Conservation (phyloP, 2,888 invertebrate genomes). For the Andrena praecox region DNA sequence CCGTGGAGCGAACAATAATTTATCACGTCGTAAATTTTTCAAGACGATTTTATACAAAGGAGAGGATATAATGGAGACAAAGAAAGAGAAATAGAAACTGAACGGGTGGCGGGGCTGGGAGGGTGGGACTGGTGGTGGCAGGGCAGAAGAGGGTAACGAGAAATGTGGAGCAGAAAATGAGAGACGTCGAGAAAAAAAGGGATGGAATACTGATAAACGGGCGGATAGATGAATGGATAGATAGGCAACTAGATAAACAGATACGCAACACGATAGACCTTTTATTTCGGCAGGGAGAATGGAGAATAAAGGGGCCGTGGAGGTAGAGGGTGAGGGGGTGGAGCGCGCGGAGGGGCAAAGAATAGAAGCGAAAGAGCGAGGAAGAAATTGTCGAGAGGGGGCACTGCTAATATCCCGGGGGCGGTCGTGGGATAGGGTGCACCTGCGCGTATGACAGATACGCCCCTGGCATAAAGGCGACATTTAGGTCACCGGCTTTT, state of each 20-base stretch:
- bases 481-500: slow-evolving; percentile 74
- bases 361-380: slow-evolving; percentile 38
- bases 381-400: slow-evolving; percentile 63
- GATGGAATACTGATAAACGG: slow-evolving; percentile 32
- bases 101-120: not conserved
- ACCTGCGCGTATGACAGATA: slow-evolving; percentile 75
- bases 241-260: slow-evolving; percentile 36
- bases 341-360: slow-evolving; percentile 12
- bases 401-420: slow-evolving; percentile 71
- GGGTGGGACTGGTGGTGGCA: not conserved
- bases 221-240: slow-evolving; percentile 28
- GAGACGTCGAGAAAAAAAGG: slow-evolving; percentile 13
- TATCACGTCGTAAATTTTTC: slow-evolving; percentile 68
- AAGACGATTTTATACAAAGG: slow-evolving; percentile 56
- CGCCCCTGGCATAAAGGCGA: slow-evolving; percentile 74
- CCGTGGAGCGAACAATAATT: slow-evolving; percentile 63
- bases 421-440: slow-evolving; percentile 69
- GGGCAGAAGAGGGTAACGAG: slow-evolving; percentile 18
- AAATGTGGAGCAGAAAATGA: slow-evolving; percentile 48
- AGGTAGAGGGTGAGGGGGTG: not conserved
- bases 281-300: slow-evolving; percentile 28
- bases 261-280: slow-evolving; percentile 41
- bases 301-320: not conserved
- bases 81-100: slow-evolving; percentile 49
- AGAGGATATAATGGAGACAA: slow-evolving; percentile 21